Evolutionary conservation across 2,113 vertebrate genomes (phyloP).

Genomic region (Gavialis gangeticus): DNA sequence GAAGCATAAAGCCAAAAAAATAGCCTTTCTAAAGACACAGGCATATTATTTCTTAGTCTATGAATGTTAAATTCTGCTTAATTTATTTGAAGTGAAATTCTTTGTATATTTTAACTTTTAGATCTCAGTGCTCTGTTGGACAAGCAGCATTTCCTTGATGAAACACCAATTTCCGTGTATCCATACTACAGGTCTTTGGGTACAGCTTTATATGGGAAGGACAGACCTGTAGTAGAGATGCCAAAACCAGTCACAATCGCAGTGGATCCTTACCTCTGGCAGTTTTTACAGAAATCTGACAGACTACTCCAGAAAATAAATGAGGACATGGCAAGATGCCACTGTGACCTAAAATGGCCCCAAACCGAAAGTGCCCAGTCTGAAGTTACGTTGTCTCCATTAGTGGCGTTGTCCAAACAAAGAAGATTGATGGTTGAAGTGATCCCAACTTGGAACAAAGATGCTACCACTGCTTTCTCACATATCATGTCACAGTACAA

Average conservation of each 20-base stretch:
- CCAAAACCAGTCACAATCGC: conserved; percentile 78
- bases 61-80: background rate
- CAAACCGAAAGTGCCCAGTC: conserved; percentile 35
- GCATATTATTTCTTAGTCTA: background rate
- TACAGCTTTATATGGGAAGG: conserved; percentile 85
- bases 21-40: background rate
- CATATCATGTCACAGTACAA: conserved; percentile 76
- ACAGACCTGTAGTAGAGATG: conserved; percentile 79
- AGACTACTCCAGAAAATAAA: conserved; percentile 68
- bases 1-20: background rate
- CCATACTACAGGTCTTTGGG: conserved; percentile 85
- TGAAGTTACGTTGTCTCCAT: conserved; percentile 77
- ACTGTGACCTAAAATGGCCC: conserved; percentile 82
- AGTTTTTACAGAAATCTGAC: conserved; percentile 75
- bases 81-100: background rate
- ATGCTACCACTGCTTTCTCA: conserved; percentile 68
- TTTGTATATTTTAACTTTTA: background rate
- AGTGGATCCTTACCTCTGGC: conserved; percentile 77
- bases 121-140: conserved; percentile 53
- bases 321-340: conserved; percentile 71
- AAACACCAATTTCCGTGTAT: conserved; percentile 78
- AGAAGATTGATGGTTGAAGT: conserved; percentile 48
- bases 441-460: conserved; percentile 81
- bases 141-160: conserved; percentile 77
- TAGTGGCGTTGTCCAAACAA: conserved; percentile 67